phyloP scores from a whole-genome alignment of 2,797 vertebrate genomes.

The Crocodylus rhombifer region DNA sequence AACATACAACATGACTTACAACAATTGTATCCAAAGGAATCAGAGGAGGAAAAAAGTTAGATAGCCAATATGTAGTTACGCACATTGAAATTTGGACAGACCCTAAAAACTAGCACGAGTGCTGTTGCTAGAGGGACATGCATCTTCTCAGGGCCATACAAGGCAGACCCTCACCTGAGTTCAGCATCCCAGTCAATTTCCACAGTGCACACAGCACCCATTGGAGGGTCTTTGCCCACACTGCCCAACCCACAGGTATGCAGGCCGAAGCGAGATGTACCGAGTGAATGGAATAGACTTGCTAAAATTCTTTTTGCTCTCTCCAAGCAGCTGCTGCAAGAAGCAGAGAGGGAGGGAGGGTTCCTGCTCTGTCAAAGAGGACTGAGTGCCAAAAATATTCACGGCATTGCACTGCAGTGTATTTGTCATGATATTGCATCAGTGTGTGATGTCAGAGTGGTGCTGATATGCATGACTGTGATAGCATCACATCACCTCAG shows the following conservation, averaged over 20 bases:
- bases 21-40: neutral
- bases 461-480: rapidly evolving
- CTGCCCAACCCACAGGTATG: neutral
- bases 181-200: neutral
- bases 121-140: neutral
- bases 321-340: constrained; percentile 12
- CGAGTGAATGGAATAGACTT: neutral
- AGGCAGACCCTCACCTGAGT: neutral
- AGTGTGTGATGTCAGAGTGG: rapidly evolving
- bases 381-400: constrained; percentile 41
- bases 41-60: neutral
- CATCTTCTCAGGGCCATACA: neutral
- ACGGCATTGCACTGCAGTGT: neutral
- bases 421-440: neutral
- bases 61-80: neutral
- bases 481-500: rapidly evolving
- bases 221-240: neutral
- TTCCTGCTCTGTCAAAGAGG: constrained; percentile 21
- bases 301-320: neutral
- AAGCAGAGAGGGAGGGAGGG: rapidly evolving
- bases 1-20: neutral
- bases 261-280: neutral
- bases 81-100: neutral
- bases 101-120: neutral
- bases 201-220: neutral